Percentiles rank a stretch among this genome's conserved stretches.
These are phyloP conservation scores for Neosalanx taihuensis DNA, from an alignment of 2,797 vertebrate species.

Conservation along the genomic window DNA sequence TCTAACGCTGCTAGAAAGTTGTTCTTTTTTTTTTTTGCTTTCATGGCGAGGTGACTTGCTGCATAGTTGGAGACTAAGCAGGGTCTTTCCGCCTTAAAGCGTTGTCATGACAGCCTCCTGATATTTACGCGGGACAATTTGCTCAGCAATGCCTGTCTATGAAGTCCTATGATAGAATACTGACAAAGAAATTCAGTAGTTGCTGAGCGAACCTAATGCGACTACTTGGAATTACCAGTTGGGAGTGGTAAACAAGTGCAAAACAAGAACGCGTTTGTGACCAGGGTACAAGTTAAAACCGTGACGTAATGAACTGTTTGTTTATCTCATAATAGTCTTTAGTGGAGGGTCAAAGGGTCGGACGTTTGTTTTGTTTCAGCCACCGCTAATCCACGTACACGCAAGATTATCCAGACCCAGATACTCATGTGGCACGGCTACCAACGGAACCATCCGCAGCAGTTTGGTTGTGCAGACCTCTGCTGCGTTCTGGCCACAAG, in stretches of 20 bases:
- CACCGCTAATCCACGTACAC: slow-evolving; percentile 42
- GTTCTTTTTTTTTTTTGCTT: not conserved
- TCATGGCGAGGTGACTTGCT: too few relatives aligned
- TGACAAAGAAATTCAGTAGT: too few relatives aligned
- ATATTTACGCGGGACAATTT: too few relatives aligned
- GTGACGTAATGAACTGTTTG: slow-evolving; percentile 9
- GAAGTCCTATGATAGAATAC: too few relatives aligned
- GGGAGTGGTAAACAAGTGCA: too few relatives aligned
- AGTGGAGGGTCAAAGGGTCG: slow-evolving; percentile 36
- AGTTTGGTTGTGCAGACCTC: slow-evolving; percentile 46
- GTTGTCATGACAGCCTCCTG: not conserved
- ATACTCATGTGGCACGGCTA: slow-evolving; percentile 33
- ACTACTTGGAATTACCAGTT: too few relatives aligned
- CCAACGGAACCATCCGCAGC: slow-evolving; percentile 22
- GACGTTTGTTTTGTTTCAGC: slow-evolving; percentile 35
- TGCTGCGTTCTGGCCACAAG: slow-evolving; percentile 19
- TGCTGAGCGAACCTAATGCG: too few relatives aligned
- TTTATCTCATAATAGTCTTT: slow-evolving; percentile 27
- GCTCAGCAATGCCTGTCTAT: too few relatives aligned
- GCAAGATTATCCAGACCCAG: slow-evolving; percentile 43
- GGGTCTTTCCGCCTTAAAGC: not conserved
- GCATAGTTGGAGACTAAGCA: too few relatives aligned
- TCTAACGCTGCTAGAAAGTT: not conserved
- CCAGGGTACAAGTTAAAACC: not conserved
- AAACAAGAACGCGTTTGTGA: slow-evolving; percentile 5